Evolutionary conservation across 1,140 invertebrate species (phyloP).

Genomic region (Acyrthosiphon pisum): DNA sequence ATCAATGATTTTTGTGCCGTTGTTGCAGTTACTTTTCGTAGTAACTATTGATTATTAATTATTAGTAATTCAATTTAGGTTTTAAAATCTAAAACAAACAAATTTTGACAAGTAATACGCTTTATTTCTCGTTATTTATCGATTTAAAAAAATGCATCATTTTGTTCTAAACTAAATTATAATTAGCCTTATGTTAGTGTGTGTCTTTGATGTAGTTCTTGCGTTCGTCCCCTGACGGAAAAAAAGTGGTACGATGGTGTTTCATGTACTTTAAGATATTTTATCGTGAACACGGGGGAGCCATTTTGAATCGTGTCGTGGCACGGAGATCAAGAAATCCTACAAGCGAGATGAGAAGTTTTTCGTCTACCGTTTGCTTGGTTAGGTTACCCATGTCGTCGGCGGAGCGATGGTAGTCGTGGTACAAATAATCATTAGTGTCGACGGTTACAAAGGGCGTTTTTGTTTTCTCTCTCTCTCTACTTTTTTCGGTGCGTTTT

Average conservation of each 20-base stretch:
- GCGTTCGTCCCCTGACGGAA: background rate
- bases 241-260: background rate
- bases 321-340: background rate
- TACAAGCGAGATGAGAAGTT: background rate
- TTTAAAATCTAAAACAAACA: background rate
- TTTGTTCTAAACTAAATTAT: background rate
- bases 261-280: background rate
- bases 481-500: background rate
- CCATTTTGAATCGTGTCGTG: conserved; percentile 17
- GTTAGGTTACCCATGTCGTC: background rate
- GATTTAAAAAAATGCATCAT: background rate
- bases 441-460: conserved; percentile 41
- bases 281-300: background rate
- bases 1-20: too few relatives aligned
- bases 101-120: too few relatives aligned
- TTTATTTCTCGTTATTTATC: too few relatives aligned
- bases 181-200: background rate
- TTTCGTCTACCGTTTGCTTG: background rate
- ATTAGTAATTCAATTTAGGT: background rate
- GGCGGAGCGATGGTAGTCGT: background rate
- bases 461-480: background rate
- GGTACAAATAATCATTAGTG: background rate
- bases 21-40: too few relatives aligned
- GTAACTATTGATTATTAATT: background rate
- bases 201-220: background rate